Evolutionary conservation across 2,113 vertebrate species (phyloP).

Genomic region (Cyrtonyx montezumae): DNA sequence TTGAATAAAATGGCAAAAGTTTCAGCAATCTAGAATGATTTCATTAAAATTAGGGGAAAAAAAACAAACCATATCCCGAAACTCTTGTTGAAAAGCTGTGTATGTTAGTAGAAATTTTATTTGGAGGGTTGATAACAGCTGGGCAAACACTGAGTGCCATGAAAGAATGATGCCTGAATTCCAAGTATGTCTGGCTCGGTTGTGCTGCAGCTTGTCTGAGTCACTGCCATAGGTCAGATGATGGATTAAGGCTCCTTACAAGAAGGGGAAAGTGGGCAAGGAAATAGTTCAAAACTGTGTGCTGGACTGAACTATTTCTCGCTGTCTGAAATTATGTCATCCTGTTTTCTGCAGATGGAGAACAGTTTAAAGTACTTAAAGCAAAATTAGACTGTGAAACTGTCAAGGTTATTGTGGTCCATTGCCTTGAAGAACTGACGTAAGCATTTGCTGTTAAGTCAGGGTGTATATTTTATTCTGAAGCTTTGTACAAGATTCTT

Average conservation of each 20-base stretch:
- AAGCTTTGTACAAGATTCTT: not conserved
- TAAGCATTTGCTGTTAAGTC: not conserved
- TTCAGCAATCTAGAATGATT: not conserved
- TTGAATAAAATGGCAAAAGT: not conserved
- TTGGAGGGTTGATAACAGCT: not conserved
- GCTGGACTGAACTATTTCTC: not conserved
- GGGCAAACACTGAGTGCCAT: not conserved
- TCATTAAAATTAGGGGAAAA: not conserved
- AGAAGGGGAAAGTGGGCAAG: not conserved
- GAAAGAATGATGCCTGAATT: not conserved
- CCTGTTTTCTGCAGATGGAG: not conserved
- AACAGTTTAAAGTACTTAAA: not conserved
- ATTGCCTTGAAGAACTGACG: fast-evolving
- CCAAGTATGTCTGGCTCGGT: not conserved
- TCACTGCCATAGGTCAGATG: not conserved
- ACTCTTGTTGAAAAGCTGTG: not conserved
- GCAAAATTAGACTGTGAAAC: not conserved
- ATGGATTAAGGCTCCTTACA: not conserved
- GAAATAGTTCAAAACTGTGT: not conserved
- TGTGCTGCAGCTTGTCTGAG: not conserved
- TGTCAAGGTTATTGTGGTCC: not conserved
- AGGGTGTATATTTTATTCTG: not conserved
- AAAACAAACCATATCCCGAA: not conserved
- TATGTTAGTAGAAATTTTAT: not conserved
- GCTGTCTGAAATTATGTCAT: not conserved